phyloP scores from a whole-genome alignment of 2,797 vertebrate species.

The Pachyuromys duprasi region DNA sequence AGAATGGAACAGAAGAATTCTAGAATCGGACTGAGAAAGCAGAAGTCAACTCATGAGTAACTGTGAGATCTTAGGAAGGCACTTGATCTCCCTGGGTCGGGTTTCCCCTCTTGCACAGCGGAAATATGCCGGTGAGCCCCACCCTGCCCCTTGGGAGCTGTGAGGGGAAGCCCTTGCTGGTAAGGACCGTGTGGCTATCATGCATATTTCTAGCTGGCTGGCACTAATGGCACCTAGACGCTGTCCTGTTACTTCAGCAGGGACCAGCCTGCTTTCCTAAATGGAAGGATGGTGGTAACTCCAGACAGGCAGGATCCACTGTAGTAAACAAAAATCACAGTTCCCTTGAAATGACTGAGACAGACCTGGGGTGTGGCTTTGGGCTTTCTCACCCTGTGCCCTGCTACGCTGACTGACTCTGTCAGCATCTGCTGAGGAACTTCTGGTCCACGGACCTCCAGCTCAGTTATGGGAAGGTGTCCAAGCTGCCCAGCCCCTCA shows the following conservation, averaged over 20 bases:
- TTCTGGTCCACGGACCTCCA: not conserved
- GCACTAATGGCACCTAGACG: too few relatives aligned
- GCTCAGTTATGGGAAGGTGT: not conserved
- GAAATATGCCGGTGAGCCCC: constrained; percentile 50
- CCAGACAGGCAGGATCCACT: too few relatives aligned
- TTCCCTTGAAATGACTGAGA: not conserved
- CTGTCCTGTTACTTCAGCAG: accelerated
- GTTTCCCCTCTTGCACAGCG: constrained; percentile 68
- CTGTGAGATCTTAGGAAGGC: not conserved
- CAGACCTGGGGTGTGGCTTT: not conserved
- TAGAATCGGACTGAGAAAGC: constrained; percentile 62
- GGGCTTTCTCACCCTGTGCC: not conserved
- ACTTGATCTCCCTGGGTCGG: not conserved
- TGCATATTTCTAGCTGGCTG: not conserved
- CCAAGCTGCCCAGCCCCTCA: not conserved
- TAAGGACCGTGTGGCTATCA: not conserved
- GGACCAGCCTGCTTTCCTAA: not conserved
- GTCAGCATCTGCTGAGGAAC: not conserved
- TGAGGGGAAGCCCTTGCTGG: not conserved
- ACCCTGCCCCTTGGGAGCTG: constrained; percentile 38
- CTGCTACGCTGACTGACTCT: not conserved
- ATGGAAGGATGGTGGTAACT: not conserved
- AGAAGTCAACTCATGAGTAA: constrained; percentile 65
- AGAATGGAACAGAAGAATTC: not conserved
- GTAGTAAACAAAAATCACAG: not conserved